These are phyloP conservation scores for Eriosoma lanigerum DNA, from an alignment of 1,140 invertebrate genomes.

Conservation along the genomic window DNA sequence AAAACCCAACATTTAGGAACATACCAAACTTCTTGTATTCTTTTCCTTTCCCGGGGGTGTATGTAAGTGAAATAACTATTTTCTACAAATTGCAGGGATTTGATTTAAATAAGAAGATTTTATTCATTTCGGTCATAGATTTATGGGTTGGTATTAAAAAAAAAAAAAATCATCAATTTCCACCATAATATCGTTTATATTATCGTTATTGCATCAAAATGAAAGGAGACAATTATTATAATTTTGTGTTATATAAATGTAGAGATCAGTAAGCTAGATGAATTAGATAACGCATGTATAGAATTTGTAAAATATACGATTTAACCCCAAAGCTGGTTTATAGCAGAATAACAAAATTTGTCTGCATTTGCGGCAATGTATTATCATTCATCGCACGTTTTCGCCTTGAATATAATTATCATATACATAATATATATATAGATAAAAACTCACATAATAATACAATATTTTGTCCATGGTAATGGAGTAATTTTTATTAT, in stretches of 20 bases:
- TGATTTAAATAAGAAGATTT: background rate
- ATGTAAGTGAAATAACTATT: background rate
- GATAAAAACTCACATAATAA: background rate
- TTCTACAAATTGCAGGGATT: background rate
- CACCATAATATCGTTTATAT: background rate
- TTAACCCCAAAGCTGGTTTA: conserved; percentile 23
- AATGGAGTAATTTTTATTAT: background rate
- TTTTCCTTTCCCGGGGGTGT: background rate
- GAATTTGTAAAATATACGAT: background rate
- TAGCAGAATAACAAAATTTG: background rate
- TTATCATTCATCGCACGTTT: conserved; percentile 22
- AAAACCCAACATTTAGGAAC: background rate
- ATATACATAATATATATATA: background rate
- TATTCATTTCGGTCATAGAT: background rate
- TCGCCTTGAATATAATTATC: background rate
- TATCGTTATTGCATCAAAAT: background rate
- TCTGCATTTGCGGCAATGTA: background rate
- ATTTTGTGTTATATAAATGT: background rate
- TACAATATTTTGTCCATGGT: background rate
- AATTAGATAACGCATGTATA: conserved; percentile 18
- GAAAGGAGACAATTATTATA: background rate
- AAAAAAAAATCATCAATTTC: background rate
- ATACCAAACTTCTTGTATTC: background rate
- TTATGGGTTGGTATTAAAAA: background rate
- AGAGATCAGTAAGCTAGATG: background rate